A percentile compares a stretch with the other conserved stretches of the same genome.
phyloP scores from a whole-genome alignment of 2,113 vertebrate genomes.

The Ovibos moschatus region DNA sequence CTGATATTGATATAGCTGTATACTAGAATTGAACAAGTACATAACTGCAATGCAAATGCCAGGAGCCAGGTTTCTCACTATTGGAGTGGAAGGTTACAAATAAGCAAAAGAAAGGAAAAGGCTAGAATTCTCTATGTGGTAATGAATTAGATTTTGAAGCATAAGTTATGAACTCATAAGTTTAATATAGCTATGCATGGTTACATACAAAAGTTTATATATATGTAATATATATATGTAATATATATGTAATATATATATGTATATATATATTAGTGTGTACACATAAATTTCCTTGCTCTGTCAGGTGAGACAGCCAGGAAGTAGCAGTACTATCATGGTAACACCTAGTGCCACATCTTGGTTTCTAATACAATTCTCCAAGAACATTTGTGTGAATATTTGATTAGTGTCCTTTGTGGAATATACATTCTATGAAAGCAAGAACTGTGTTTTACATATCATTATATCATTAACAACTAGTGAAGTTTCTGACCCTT shows the following conservation, averaged over 20 bases:
- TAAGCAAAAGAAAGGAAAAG: background rate
- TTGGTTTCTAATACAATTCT: background rate
- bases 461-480: background rate
- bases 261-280: no score
- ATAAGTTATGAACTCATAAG: background rate
- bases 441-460: background rate
- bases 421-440: background rate
- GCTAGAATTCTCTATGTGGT: background rate
- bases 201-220: background rate
- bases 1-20: background rate
- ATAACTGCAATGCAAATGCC: background rate
- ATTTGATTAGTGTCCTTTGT: background rate
- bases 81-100: background rate
- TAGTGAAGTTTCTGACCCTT: background rate
- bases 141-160: background rate
- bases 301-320: background rate
- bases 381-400: background rate
- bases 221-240: background rate
- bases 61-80: background rate
- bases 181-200: background rate
- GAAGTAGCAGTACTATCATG: background rate
- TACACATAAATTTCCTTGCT: background rate
- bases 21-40: background rate
- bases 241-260: background rate
- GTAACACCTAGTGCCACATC: background rate